Evolutionary conservation across 2,113 vertebrate genomes (phyloP).

Genomic region (Callospermophilus lateralis): DNA sequence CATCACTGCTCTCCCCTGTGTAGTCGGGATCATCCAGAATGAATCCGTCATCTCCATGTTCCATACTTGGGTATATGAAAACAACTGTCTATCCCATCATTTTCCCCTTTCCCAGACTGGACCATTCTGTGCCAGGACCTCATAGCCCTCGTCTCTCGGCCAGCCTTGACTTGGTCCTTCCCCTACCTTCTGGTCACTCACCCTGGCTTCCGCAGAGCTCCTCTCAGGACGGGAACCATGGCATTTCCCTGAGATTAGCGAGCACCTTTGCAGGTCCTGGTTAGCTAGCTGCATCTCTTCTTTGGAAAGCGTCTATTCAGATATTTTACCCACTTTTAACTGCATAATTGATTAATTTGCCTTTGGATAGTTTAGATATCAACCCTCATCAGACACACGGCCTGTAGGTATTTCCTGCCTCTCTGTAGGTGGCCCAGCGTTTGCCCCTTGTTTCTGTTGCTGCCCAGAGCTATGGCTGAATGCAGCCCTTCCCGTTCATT

Average conservation of each 20-base stretch:
- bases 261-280: too few species aligned
- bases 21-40: background rate
- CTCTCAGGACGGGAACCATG: background rate
- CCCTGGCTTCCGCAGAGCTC: background rate
- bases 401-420: background rate
- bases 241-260: background rate
- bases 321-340: background rate
- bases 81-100: background rate
- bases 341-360: background rate
- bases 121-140: background rate
- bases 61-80: background rate
- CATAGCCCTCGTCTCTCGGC: background rate
- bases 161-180: background rate
- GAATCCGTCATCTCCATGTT: background rate
- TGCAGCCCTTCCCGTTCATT: background rate
- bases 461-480: background rate
- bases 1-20: background rate
- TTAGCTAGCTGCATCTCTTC: background rate
- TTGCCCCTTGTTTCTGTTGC: background rate
- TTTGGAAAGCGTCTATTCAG: background rate
- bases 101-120: background rate
- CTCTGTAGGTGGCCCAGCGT: background rate
- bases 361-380: background rate
- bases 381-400: background rate
- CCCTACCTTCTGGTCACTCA: background rate